These are phyloP conservation scores for Vultur gryphus DNA, from an alignment of 2,797 vertebrate genomes.

Conservation along the genomic window DNA sequence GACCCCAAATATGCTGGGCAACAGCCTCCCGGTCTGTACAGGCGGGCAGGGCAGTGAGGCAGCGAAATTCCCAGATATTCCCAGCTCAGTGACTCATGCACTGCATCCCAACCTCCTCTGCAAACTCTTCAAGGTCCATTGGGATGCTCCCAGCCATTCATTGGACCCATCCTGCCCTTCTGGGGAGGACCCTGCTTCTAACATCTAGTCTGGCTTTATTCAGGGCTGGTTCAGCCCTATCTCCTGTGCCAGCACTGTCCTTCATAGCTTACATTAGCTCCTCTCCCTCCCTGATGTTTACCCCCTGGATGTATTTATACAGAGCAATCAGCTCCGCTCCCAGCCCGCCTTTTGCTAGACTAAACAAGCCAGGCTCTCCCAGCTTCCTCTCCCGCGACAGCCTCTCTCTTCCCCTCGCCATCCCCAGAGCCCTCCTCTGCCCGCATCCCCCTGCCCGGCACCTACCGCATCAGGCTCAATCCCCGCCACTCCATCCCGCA, in stretches of 20 bases:
- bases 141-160: neutral
- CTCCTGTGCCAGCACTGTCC: neutral
- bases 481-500: neutral
- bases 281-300: conserved; percentile 4
- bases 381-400: neutral
- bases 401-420: neutral
- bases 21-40: neutral
- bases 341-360: conserved; percentile 35
- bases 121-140: neutral
- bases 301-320: conserved; percentile 47
- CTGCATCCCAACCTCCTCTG: neutral
- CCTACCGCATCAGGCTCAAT: neutral
- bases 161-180: neutral
- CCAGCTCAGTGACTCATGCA: neutral
- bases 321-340: neutral
- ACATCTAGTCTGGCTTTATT: neutral
- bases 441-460: neutral
- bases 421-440: neutral
- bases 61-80: neutral
- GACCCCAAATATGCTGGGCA: neutral
- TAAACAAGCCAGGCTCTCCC: conserved; percentile 41
- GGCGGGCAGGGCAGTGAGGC: neutral
- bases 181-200: neutral
- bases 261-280: neutral
- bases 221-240: neutral